Evolutionary conservation across 1,140 invertebrate genomes (phyloP).

Genomic region (Ceratina japonica): DNA sequence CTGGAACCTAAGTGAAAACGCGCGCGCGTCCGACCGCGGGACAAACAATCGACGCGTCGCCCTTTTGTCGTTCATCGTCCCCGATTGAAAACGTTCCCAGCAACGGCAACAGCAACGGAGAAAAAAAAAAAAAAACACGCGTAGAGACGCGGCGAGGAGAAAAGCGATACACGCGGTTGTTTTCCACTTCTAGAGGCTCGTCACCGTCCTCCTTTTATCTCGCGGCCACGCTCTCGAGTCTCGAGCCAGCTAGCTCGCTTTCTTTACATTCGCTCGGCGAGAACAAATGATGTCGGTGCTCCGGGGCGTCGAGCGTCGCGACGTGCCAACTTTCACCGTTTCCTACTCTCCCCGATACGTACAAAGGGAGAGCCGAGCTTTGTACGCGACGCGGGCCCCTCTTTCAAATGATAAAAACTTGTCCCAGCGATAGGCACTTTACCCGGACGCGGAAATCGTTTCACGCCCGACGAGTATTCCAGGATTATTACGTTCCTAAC

Average conservation of each 20-base stretch:
- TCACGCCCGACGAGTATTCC: neutral
- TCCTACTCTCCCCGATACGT: neutral
- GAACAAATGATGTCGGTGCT: constrained; percentile 32
- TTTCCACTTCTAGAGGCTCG: constrained; percentile 24
- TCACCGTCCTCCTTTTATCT: neutral
- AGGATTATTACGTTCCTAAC: too few species aligned
- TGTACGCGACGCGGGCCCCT: neutral
- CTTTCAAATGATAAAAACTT: neutral
- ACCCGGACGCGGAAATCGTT: neutral
- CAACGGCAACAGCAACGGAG: neutral
- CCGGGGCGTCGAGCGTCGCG: constrained; percentile 4
- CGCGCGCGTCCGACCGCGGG: neutral
- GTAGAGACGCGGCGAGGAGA: neutral
- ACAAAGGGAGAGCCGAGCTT: constrained; percentile 5
- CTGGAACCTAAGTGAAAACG: neutral
- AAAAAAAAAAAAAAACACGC: neutral
- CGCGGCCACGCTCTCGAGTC: neutral
- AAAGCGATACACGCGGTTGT: constrained; percentile 25
- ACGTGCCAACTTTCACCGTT: neutral
- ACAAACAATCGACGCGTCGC: constrained; percentile 10
- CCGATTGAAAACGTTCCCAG: constrained; percentile 4
- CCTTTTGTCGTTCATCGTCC: constrained; percentile 7
- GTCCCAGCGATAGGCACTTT: constrained; percentile 14
- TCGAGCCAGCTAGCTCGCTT: constrained; percentile 9
- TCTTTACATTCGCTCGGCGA: constrained; percentile 5